These are phyloP conservation scores for Prionailurus viverrinus DNA, from an alignment of 2,113 vertebrate genomes.

Conservation along the genomic window DNA sequence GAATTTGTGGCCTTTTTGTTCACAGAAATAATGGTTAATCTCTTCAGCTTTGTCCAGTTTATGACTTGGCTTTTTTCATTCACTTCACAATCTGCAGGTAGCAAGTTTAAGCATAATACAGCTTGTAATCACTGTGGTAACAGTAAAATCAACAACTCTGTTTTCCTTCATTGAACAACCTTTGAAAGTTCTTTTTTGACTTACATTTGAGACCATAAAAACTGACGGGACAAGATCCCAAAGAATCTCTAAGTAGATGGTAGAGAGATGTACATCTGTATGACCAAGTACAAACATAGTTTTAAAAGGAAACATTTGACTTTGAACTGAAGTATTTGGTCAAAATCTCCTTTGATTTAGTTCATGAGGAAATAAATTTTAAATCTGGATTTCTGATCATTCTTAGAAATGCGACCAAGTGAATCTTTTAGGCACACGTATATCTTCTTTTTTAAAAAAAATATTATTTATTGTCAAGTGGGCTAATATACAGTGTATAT, in stretches of 20 bases:
- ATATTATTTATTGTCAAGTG: too few relatives aligned
- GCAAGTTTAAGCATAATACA: not conserved
- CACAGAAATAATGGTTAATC: slow-evolving; percentile 47
- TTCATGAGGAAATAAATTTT: not conserved
- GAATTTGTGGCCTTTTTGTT: slow-evolving; percentile 63
- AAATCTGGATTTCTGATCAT: not conserved
- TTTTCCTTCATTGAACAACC: slow-evolving; percentile 10
- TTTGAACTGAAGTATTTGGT: slow-evolving; percentile 27
- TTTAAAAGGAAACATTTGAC: slow-evolving; percentile 11
- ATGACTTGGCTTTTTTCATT: slow-evolving; percentile 32
- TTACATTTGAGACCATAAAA: not conserved
- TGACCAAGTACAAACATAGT: not conserved
- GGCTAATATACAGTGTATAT: too few relatives aligned
- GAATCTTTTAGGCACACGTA: slow-evolving; percentile 5
- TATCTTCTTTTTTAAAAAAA: not conserved
- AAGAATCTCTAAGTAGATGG: not conserved
- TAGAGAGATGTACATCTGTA: not conserved
- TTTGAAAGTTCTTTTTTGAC: not conserved
- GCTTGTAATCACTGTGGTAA: slow-evolving; percentile 31
- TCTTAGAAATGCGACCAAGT: not conserved
- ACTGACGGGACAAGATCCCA: not conserved
- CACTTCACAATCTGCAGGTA: slow-evolving; percentile 37
- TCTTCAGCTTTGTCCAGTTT: slow-evolving; percentile 44
- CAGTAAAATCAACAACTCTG: slow-evolving; percentile 4
- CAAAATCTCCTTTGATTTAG: not conserved